These are phyloP conservation scores for Castor canadensis DNA, from an alignment of 2,113 vertebrate genomes.

Conservation along the genomic window DNA sequence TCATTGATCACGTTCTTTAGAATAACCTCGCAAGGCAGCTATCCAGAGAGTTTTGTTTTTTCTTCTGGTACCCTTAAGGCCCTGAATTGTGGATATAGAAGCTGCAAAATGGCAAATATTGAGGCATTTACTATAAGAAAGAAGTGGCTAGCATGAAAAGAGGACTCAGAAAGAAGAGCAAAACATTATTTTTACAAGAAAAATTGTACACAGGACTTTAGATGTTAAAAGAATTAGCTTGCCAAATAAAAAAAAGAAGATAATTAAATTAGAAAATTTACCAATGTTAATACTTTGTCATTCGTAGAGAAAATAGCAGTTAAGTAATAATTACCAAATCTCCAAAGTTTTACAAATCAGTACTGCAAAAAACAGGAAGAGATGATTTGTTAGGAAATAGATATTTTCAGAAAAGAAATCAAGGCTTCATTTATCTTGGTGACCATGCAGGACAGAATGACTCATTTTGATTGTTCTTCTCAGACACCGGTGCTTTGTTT, in stretches of 20 bases:
- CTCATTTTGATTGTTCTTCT: neutral
- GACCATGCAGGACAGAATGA: neutral
- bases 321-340: neutral
- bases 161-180: neutral
- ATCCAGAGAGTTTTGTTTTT: neutral
- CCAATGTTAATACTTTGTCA: neutral
- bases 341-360: neutral
- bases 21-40: neutral
- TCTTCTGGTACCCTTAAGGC: fast-evolving
- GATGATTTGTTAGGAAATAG: neutral
- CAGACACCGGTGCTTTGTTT: neutral
- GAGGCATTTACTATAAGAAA: neutral
- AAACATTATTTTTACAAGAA: neutral
- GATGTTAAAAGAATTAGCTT: neutral
- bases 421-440: neutral
- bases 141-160: neutral
- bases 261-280: neutral
- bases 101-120: neutral
- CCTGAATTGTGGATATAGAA: neutral
- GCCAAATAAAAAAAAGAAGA: neutral
- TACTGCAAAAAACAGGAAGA: neutral
- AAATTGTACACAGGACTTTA: neutral
- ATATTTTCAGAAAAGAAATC: neutral
- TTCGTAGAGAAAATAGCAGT: neutral
- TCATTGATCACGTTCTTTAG: neutral